Evolutionary conservation across 2,113 vertebrate species (phyloP), one percentile per base, ranked within the genome.

Genomic region (Hydropotes inermis): DNA sequence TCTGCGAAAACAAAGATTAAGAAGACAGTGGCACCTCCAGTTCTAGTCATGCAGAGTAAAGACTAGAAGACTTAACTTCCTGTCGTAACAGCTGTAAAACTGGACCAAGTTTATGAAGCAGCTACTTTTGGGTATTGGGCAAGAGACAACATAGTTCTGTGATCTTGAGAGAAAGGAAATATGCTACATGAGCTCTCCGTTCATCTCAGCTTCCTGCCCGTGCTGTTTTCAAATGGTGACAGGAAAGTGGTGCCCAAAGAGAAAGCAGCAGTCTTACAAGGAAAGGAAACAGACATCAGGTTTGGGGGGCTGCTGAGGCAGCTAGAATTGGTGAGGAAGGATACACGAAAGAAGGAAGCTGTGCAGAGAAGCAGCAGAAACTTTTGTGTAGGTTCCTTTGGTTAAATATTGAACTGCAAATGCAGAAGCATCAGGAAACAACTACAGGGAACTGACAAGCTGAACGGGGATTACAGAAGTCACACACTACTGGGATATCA

Each of bases 1-100:
- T 91, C 55, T 21, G 30, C 76, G 45, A 70, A 87, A 92, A 60
- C 50, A 74, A 87, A 89, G 45, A 55, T 36, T n/a, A 83, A 81
- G 52, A 67, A 8, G 11, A 36, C 11, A 33, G 21, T 89, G 50
- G 27, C 21, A 50, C 25, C 90, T 76, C 6, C 55, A 70, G 1
- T 36, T 94, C 55, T 39, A 91, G 16, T 64, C 54, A 58, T 39
- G 54, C 19, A 57, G 12, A 76, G 2, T 43, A 21, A 81, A 45
- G 15, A 39, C 83, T 55, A 92, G 94, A 25, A 15, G 78, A 58
- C 54, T 76, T 87, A n/a, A n/a, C 25, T 78, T 84, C 45, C 33
- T 67, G 16, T 39, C 14, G 0, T 76, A 64, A 89, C 64, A 79
- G 30, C 92, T 50, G 33, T 39, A 95, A 92, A 94, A 58, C 33